These are phyloP conservation scores for Atta cephalotes DNA, from an alignment of 1,140 invertebrate genomes.

Conservation along the genomic window DNA sequence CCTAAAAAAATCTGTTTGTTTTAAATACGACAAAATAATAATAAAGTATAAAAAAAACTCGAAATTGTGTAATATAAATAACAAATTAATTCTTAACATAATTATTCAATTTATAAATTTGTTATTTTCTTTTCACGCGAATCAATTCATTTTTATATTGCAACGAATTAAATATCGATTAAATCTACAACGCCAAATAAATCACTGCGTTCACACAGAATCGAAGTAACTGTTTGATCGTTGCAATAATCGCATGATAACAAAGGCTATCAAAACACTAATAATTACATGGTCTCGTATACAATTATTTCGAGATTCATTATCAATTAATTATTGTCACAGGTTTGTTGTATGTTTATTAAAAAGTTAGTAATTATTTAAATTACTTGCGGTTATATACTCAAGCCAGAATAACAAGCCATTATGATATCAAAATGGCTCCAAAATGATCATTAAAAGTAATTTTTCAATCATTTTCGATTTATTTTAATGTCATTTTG, in stretches of 20 bases:
- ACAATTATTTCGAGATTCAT: constrained; percentile 46
- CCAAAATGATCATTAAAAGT: too few species aligned
- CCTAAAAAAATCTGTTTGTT: background rate
- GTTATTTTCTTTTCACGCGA: background rate
- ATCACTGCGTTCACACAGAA: background rate
- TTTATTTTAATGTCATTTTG: too few species aligned
- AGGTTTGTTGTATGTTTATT: constrained; percentile 62
- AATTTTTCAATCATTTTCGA: too few species aligned
- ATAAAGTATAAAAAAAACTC: background rate
- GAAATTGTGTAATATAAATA: background rate
- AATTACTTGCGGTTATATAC: background rate
- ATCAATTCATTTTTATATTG: background rate
- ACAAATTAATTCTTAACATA: constrained; percentile 10
- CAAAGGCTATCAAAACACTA: constrained; percentile 12
- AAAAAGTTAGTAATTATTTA: constrained; percentile 39
- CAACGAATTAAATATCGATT: constrained; percentile 10
- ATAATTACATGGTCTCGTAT: constrained; percentile 37
- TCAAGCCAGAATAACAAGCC: too few species aligned
- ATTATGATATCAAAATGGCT: too few species aligned
- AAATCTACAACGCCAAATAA: background rate
- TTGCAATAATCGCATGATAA: constrained; percentile 15
- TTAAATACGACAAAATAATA: constrained; percentile 27
- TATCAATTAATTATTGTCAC: constrained; percentile 73
- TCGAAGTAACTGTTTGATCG: constrained; percentile 9
- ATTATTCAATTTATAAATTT: constrained; percentile 6